Conservation (phyloP, 1,140 invertebrate genomes). For the Microplitis demolitor region DNA sequence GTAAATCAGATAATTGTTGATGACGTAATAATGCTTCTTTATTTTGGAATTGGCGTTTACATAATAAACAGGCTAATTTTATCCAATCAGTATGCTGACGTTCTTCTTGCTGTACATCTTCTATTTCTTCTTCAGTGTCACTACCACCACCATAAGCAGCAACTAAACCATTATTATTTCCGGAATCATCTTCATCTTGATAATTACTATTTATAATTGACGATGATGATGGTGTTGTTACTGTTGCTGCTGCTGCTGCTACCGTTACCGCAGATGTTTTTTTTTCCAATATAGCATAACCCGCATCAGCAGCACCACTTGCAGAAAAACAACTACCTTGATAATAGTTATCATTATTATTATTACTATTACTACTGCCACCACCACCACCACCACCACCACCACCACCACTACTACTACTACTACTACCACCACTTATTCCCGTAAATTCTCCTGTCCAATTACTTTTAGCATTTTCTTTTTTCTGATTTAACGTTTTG, state of each 20-base stretch:
- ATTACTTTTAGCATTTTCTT: conserved; percentile 79
- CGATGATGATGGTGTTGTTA: too few species aligned
- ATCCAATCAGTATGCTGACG: conserved; percentile 79
- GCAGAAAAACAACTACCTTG: conserved; percentile 47
- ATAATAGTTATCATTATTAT: conserved; percentile 36
- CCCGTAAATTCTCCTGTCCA: conserved; percentile 64
- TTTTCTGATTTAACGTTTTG: conserved; percentile 95
- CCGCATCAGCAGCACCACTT: conserved; percentile 84
- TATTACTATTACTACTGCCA: too few species aligned
- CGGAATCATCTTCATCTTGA: conserved; percentile 54
- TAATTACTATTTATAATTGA: conserved; percentile 29
- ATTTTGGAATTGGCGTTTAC: conserved; percentile 92
- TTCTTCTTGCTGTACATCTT: conserved; percentile 66
- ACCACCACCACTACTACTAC: conserved; percentile 84
- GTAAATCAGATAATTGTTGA: conserved; percentile 90
- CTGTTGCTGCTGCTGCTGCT: too few species aligned
- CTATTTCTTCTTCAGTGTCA: conserved; percentile 70
- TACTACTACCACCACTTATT: conserved; percentile 53
- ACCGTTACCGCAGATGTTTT: conserved; percentile 46
- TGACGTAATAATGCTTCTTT: conserved; percentile 90
- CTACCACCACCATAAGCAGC: conserved; percentile 78
- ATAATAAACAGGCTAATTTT: conserved; percentile 93
- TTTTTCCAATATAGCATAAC: conserved; percentile 85
- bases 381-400: neutral
- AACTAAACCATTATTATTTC: conserved; percentile 65